Evolutionary conservation across 2,113 vertebrate genomes (phyloP).

Genomic region (Gadus macrocephalus): DNA sequence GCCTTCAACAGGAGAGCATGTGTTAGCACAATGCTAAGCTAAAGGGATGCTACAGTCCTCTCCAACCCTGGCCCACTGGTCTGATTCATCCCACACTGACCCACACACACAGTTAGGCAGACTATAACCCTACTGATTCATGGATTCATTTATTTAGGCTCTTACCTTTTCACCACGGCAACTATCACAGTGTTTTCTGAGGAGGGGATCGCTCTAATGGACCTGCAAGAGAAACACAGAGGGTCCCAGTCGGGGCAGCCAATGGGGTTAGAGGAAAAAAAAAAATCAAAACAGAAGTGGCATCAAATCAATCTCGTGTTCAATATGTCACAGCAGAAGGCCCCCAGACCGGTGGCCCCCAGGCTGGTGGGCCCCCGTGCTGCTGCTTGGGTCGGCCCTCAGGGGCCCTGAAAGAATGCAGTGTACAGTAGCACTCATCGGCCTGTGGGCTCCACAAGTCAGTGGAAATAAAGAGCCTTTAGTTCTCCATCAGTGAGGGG

Average conservation of each 20-base stretch:
- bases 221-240: slow-evolving; percentile 78
- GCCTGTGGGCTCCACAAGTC: slow-evolving; percentile 65
- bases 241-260: slow-evolving; percentile 52
- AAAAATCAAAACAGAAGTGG: slow-evolving; percentile 9
- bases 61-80: slow-evolving; percentile 7
- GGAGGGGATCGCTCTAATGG: slow-evolving; percentile 84
- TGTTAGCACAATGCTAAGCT: slow-evolving; percentile 27
- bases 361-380: slow-evolving; percentile 58
- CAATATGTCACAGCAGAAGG: slow-evolving; percentile 62
- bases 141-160: background rate
- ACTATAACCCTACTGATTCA: background rate
- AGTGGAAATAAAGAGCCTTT: slow-evolving; percentile 70
- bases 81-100: background rate
- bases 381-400: slow-evolving; percentile 50
- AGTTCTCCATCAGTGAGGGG: slow-evolving; percentile 43
- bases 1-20: slow-evolving; percentile 71
- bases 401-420: slow-evolving; percentile 69
- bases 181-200: slow-evolving; percentile 94
- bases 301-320: slow-evolving; percentile 65
- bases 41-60: slow-evolving; percentile 7
- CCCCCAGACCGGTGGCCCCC: slow-evolving; percentile 43
- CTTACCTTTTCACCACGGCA: slow-evolving; percentile 89
- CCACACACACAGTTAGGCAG: background rate
- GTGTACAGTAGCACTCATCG: slow-evolving; percentile 68
- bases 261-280: slow-evolving; percentile 39